Evolutionary conservation across 2,888 invertebrate genomes (phyloP), one percentile per base, ranked within the genome.

Genomic region (Nycteola revayana): DNA sequence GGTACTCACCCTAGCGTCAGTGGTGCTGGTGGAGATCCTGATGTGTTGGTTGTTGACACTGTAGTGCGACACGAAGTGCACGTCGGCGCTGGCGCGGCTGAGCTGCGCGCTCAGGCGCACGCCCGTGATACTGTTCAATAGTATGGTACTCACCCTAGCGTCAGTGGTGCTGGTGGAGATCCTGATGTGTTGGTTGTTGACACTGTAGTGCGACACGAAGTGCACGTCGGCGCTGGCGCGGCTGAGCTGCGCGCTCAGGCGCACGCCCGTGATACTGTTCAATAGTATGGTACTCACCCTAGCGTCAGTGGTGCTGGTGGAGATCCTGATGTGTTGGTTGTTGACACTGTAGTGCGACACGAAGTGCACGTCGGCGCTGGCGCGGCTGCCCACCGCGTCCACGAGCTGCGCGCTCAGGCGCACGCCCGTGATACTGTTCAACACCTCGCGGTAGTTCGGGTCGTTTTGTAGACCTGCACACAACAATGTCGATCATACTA

Each of bases 41-140:
- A 98, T 92, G 67, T 97, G 96, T 52, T 94, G 94, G 72, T 95
- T 92, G 45, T 92, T 90, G 1, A 94, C 95, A 32, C 97, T 96
- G 79, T 93, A 93, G 73, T 97, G 96, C 3, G 94, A 89, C 14
- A 95, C 80, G 51, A 96, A 86, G 22, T 94, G 78, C 30, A 96
- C 66, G 53, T 96, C 94, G 0, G 95, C 89, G 25, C 83, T 81
- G 0, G 95, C 93, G 36, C 89, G 89, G 42, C 92, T 91, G 1
- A 95, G 92, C 45, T 89, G 89, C 0, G 95, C 96, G 33, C 85
- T 90, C 20, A 96, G 83, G 1, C 90, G 90, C 77, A 95, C 91
- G 11, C 91, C 91, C 0, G 91, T 89, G 1, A 95, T 87, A 30
- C 93, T 92, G 66, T 90, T 92, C 14, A 95, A 78, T n/a, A n/a